Evolutionary conservation across 1,140 invertebrate genomes (phyloP), one percentile per base, ranked within the genome.

Genomic region (Theocolax elegans): DNA sequence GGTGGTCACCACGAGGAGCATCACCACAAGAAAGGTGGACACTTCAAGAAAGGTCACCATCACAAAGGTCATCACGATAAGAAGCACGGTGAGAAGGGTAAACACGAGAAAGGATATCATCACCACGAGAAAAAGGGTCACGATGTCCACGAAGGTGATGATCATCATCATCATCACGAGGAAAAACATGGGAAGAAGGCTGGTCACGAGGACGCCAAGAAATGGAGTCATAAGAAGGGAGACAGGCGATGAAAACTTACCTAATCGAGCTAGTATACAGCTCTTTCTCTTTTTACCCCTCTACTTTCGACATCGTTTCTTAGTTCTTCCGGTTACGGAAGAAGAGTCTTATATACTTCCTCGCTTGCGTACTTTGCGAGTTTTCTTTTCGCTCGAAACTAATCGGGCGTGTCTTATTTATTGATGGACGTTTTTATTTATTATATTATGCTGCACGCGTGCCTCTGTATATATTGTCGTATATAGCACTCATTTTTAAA

Each of bases 51-150:
- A 23, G 87, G 84, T 3, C 84, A 89, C 29, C 80, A 86, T 40
- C 79, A 89, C 10, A 80, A 83, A 1, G 85, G 72, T 0, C 81
- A 88, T 58, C 76, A 88, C n/a, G 82, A 88, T 7, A 84, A 86
- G 31, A 81, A 87, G 7, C 87, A 90, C 63, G 90, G 90, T 0
- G 88, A 91, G 29, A 86, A 88, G 66, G 86, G 86, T 0, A 82
- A 89, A 56, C 82, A 87, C 74, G 78, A 83, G 42, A 89, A 91
- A 67, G 89, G 90, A 4, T 84, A 87, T 6, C 86, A 90, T 67
- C 80, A 86, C 40, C 76, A 89, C 64, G 83, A 87, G 2, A 79
- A 88, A 0, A 85, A 79, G 3, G 91, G 90, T 0, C 85, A 89
- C 58, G 87, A 90, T 12, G 71, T 88, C 10, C 86, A 89, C 49